These are phyloP conservation scores for Noctuana brunneofusca DNA, from an alignment of 2,888 invertebrate genomes.

Conservation along the genomic window DNA sequence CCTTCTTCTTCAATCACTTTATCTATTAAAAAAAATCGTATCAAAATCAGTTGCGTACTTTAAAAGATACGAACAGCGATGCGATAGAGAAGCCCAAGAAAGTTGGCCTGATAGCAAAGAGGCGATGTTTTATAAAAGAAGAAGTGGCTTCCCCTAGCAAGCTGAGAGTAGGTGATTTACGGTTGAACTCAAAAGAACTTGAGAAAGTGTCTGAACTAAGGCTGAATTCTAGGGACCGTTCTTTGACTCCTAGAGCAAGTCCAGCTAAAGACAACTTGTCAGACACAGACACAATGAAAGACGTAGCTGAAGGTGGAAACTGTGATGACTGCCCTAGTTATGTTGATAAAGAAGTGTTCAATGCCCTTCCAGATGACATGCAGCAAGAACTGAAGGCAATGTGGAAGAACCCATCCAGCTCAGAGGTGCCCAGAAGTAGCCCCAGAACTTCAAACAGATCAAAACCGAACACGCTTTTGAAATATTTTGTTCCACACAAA, in stretches of 20 bases:
- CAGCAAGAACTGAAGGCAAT: slow-evolving; percentile 88
- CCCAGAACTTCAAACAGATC: slow-evolving; percentile 79
- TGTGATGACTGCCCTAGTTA: slow-evolving; percentile 85
- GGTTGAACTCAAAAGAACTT: slow-evolving; percentile 85
- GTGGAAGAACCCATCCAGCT: slow-evolving; percentile 82
- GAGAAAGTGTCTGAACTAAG: slow-evolving; percentile 80
- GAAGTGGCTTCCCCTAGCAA: slow-evolving; percentile 87
- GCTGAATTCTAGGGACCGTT: slow-evolving; percentile 72
- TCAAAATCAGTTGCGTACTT: too few species aligned
- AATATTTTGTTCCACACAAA: slow-evolving; percentile 87
- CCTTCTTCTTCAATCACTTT: too few species aligned
- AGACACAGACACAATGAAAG: slow-evolving; percentile 70
- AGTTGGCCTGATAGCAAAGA: slow-evolving; percentile 77
- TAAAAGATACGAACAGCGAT: too few species aligned
- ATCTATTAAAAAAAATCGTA: too few species aligned
- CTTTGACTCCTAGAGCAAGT: slow-evolving; percentile 73
- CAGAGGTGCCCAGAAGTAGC: slow-evolving; percentile 68
- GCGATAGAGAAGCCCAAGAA: slow-evolving; percentile 86
- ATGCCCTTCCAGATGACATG: slow-evolving; percentile 87
- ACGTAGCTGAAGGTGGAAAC: slow-evolving; percentile 62
- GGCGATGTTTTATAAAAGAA: slow-evolving; percentile 73
- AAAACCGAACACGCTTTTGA: slow-evolving; percentile 85
- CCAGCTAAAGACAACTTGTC: slow-evolving; percentile 73
- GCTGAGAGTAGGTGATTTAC: slow-evolving; percentile 85
- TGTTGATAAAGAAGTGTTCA: slow-evolving; percentile 87